Conservation (phyloP, 2,113 vertebrate genomes). For the Cochlearius cochlearius region DNA sequence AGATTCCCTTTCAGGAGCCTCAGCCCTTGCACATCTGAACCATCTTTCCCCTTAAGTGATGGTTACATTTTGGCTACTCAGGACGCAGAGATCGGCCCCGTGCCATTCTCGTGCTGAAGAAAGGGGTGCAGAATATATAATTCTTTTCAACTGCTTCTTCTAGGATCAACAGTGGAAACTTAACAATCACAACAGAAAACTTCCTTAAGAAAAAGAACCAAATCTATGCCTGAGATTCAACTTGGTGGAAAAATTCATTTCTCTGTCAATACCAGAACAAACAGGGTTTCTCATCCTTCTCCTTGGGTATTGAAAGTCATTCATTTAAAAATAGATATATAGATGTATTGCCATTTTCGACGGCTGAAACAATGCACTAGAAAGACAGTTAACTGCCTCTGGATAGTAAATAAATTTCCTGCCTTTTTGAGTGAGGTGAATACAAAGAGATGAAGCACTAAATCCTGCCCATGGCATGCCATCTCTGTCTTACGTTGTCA, state of each 20-base stretch:
- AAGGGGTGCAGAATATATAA: background rate
- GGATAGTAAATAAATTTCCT: slow-evolving; percentile 39
- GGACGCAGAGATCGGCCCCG: background rate
- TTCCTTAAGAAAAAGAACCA: background rate
- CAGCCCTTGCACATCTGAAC: background rate
- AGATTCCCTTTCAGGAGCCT: background rate
- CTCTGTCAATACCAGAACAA: background rate
- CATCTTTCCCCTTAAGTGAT: background rate
- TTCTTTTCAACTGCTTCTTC: background rate
- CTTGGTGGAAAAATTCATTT: background rate
- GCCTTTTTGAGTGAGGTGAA: slow-evolving; percentile 35
- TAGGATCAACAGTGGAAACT: background rate
- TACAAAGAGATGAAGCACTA: slow-evolving; percentile 20
- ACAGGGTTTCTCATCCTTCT: slow-evolving; percentile 4
- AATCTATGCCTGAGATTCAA: background rate
- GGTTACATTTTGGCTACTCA: background rate
- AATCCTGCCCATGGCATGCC: background rate
- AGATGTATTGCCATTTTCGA: background rate
- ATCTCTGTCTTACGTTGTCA: background rate
- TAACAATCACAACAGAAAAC: background rate
- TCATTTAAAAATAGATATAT: background rate
- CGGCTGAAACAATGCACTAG: slow-evolving; percentile 17
- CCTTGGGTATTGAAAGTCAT: background rate
- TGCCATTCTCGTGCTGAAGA: background rate
- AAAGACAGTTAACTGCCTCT: background rate